These are phyloP conservation scores for Pollimyrus isidori DNA, from an alignment of 2,113 vertebrate species.

Conservation along the genomic window DNA sequence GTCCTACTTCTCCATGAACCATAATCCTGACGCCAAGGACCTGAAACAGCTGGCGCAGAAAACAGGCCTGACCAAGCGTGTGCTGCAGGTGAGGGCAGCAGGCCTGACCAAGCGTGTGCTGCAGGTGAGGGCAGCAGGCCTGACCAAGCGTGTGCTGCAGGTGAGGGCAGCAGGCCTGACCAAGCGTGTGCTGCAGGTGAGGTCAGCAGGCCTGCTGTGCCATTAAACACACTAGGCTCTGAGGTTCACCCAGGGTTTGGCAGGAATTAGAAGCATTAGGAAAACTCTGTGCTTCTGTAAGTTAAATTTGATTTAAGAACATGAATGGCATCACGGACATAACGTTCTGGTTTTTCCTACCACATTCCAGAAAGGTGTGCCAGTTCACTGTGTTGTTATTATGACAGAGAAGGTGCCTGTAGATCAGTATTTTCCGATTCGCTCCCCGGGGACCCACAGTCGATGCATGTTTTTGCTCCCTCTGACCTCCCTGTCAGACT, in stretches of 20 bases:
- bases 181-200: no score
- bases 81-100: conserved; percentile 78
- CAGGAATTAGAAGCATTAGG: background rate
- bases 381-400: background rate
- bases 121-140: no score
- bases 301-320: background rate
- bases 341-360: background rate
- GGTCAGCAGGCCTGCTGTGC: no score
- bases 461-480: background rate
- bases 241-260: background rate
- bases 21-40: conserved; percentile 98
- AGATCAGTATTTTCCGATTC: background rate
- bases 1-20: conserved; percentile 99
- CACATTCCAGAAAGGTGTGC: background rate
- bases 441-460: background rate
- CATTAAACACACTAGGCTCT: no score
- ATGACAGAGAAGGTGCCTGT: background rate
- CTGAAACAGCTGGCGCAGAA: conserved; percentile 99
- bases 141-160: no score
- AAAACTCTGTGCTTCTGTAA: background rate
- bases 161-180: no score
- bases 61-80: conserved; percentile 95
- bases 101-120: no score
- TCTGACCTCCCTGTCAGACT: background rate
- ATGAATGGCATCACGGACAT: background rate